A percentile compares a stretch with the other conserved stretches of the same genome.
Evolutionary conservation across 2,113 vertebrate species (phyloP).

Genomic region (Hystrix brachyura): DNA sequence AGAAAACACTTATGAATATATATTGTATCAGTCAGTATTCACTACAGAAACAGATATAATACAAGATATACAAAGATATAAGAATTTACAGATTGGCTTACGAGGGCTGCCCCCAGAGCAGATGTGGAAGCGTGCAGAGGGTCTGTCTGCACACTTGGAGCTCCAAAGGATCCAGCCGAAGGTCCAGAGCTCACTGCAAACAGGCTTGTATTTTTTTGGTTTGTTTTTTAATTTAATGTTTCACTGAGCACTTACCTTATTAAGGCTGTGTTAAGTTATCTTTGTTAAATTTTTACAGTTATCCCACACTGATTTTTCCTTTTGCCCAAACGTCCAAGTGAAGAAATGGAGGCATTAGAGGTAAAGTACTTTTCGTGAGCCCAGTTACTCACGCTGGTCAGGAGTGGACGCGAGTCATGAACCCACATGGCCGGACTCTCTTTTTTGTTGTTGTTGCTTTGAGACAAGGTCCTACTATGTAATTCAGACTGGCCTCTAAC

Average conservation of each 20-base stretch:
- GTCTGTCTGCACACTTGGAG: no score
- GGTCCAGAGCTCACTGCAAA: no score
- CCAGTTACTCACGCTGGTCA: background rate
- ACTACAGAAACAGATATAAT: no score
- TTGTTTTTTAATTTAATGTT: background rate
- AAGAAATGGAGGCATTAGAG: background rate
- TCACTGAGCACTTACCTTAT: background rate
- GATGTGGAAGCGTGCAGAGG: no score
- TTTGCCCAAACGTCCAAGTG: background rate
- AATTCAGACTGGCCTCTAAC: no score
- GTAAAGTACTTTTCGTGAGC: background rate
- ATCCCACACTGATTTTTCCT: background rate
- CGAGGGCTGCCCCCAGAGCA: no score
- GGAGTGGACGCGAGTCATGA: background rate
- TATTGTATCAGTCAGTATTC: no score
- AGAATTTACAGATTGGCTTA: no score
- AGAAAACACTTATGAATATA: no score
- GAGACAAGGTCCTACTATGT: no score
- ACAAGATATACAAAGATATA: no score
- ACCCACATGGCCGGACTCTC: background rate
- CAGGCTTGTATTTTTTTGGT: background rate
- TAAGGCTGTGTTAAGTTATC: background rate
- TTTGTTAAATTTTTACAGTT: background rate
- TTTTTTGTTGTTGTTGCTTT: background rate
- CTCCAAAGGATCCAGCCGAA: no score